These are phyloP conservation scores for Camelus bactrianus DNA, from an alignment of 2,113 vertebrate species.

Conservation along the genomic window DNA sequence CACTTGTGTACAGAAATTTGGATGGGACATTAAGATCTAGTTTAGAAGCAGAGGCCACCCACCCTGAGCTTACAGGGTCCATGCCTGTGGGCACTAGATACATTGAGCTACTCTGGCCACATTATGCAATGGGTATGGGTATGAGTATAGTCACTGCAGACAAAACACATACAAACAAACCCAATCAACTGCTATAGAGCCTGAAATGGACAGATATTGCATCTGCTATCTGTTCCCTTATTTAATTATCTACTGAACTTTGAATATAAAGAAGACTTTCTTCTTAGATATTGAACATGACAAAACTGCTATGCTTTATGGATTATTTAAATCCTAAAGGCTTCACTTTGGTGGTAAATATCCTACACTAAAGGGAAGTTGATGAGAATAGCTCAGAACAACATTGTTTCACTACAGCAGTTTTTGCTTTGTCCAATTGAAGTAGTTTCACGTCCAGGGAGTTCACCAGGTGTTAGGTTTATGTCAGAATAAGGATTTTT, in stretches of 20 bases:
- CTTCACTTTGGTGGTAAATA: background rate
- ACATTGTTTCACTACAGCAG: background rate
- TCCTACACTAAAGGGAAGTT: background rate
- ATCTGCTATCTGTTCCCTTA: background rate
- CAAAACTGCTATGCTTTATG: background rate
- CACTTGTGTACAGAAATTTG: background rate
- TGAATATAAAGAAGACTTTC: background rate
- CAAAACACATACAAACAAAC: background rate
- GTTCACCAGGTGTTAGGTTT: background rate
- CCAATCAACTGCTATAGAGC: background rate
- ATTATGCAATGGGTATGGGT: background rate
- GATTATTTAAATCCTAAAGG: background rate
- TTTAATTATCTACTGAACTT: background rate
- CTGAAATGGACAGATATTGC: background rate
- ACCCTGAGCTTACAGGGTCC: background rate
- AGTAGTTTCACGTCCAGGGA: background rate
- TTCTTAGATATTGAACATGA: background rate
- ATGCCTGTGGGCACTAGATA: background rate
- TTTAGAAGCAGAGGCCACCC: conserved; percentile 15
- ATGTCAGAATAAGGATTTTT: background rate
- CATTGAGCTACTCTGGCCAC: background rate
- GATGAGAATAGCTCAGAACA: background rate
- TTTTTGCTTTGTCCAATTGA: background rate
- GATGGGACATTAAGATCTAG: background rate
- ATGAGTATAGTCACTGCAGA: background rate